These are phyloP conservation scores for Megalopta genalis DNA, from an alignment of 1,140 invertebrate species.

Conservation along the genomic window DNA sequence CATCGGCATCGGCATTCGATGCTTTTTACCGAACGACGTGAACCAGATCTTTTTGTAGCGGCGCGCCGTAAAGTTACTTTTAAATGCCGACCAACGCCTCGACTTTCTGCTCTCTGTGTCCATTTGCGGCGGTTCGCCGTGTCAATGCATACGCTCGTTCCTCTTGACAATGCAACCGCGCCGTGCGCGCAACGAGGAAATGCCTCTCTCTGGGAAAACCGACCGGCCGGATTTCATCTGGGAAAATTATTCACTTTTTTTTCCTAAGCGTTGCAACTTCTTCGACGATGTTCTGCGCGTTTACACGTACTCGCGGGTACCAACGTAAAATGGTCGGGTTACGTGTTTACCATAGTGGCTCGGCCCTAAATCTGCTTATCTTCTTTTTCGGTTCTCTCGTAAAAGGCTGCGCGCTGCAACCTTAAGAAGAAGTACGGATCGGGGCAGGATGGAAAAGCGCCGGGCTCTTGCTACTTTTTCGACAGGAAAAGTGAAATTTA, in stretches of 20 bases:
- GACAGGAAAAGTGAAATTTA: no score
- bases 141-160: constrained; percentile 42
- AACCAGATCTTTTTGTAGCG: constrained; percentile 46
- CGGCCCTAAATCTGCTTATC: no score
- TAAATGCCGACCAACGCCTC: constrained; percentile 36
- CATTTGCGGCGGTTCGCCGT: constrained; percentile 30
- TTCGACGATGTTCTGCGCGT: no score
- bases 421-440: no score
- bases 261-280: no score
- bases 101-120: constrained; percentile 37
- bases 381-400: no score
- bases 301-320: no score
- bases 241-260: constrained; percentile 22
- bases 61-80: constrained; percentile 35
- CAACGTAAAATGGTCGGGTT: no score
- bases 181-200: constrained; percentile 28
- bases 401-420: no score
- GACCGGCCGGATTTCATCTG: neutral
- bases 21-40: constrained; percentile 44
- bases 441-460: no score
- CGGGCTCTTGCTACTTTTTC: no score
- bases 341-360: no score
- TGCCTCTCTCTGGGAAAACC: constrained; percentile 2
- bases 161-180: constrained; percentile 24
- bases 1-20: constrained; percentile 23